Conservation (phyloP, 2,113 vertebrate genomes). For the Podocnemis expansa region DNA sequence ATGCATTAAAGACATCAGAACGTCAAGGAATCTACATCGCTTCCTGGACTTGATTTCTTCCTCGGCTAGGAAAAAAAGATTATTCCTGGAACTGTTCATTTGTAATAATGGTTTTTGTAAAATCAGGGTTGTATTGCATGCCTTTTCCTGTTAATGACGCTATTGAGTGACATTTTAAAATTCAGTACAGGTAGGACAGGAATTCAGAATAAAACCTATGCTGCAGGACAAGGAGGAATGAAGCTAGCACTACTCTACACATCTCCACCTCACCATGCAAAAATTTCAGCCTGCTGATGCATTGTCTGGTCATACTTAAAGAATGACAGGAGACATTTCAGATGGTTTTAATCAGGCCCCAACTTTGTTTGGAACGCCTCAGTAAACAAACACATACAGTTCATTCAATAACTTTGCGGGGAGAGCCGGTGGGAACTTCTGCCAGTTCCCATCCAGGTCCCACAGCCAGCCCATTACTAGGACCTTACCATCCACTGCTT, state of each 20-base stretch:
- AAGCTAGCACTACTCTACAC: neutral
- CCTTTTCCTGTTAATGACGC: neutral
- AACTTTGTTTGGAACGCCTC: too few relatives aligned
- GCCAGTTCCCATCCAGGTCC: too few relatives aligned
- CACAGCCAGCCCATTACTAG: too few relatives aligned
- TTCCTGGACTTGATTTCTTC: neutral
- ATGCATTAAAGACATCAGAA: neutral
- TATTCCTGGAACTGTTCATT: neutral
- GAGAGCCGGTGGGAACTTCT: too few relatives aligned
- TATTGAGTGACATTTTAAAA: neutral
- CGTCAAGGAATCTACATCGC: neutral
- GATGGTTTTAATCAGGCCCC: too few relatives aligned
- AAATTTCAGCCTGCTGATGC: neutral
- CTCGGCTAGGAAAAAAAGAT: neutral
- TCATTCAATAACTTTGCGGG: too few relatives aligned
- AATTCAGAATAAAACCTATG: neutral
- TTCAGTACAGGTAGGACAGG: neutral
- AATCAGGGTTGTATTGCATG: neutral
- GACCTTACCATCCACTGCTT: too few relatives aligned
- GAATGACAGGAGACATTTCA: too few relatives aligned
- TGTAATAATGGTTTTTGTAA: neutral
- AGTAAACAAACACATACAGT: too few relatives aligned
- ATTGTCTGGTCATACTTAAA: too few relatives aligned
- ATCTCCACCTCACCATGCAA: neutral
- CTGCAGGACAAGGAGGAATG: neutral